Percentiles rank a stretch among this genome's conserved stretches.
Evolutionary conservation across 2,888 invertebrate species (phyloP).

Genomic region (Cantharis rufa): DNA sequence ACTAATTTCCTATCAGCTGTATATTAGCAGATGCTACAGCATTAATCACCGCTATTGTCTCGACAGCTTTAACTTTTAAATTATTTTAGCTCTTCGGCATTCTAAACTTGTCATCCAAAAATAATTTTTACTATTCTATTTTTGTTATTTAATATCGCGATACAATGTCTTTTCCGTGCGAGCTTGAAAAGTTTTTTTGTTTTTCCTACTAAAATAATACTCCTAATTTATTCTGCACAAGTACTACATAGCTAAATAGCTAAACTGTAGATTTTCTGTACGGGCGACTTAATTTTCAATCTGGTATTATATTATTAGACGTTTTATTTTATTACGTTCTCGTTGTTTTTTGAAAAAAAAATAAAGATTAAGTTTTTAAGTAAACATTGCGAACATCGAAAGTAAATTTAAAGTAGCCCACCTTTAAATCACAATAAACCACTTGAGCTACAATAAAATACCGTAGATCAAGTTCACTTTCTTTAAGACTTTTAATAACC

Average conservation of each 20-base stretch:
- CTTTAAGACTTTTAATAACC: conserved; percentile 10
- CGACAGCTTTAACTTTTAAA: neutral
- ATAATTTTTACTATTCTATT: neutral
- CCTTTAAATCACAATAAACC: neutral
- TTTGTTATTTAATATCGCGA: neutral
- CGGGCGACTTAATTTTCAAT: neutral
- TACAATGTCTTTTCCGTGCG: neutral
- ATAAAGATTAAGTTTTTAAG: neutral
- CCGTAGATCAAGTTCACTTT: conserved; percentile 23
- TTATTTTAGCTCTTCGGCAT: neutral
- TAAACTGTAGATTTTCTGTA: neutral
- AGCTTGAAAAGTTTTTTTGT: neutral
- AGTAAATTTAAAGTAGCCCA: neutral
- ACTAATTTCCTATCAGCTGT: neutral
- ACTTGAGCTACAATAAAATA: neutral
- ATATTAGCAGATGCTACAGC: neutral
- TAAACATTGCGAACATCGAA: neutral
- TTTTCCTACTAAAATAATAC: neutral
- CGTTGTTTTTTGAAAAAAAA: neutral
- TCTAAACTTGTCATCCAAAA: neutral
- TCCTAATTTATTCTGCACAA: neutral
- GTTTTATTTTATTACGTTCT: neutral
- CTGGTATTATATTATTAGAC: neutral
- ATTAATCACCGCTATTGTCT: conserved; percentile 1
- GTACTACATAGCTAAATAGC: neutral